Conservation (phyloP, 2,888 invertebrate genomes). For the Abscondita cerata region DNA sequence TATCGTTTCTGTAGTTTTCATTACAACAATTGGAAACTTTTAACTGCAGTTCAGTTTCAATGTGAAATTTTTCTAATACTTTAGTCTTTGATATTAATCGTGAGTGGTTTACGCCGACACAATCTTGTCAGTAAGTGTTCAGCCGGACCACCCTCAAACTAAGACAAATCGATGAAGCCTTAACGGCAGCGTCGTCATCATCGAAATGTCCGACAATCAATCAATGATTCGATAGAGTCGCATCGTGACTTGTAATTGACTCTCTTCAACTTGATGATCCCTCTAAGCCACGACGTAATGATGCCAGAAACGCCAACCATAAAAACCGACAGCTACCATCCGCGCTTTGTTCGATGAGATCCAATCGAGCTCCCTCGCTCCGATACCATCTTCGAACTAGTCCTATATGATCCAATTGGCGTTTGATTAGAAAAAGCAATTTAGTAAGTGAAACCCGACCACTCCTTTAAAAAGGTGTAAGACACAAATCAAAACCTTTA, state of each 20-base stretch:
- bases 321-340: conserved; percentile 26
- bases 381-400: conserved; percentile 23
- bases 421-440: conserved; percentile 8
- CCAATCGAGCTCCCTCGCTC: conserved; percentile 27
- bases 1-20: no score
- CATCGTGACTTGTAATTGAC: conserved; percentile 31
- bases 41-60: no score
- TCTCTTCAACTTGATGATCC: conserved; percentile 25
- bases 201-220: conserved; percentile 38
- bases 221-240: conserved; percentile 39
- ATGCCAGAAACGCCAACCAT: conserved; percentile 17
- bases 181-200: conserved; percentile 15
- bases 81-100: no score
- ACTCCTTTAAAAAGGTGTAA: conserved; percentile 14
- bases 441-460: conserved; percentile 5
- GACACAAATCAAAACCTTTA: conserved; percentile 31
- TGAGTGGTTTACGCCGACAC: no score
- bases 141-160: background rate
- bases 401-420: background rate
- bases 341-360: conserved; percentile 26
- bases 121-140: no score
- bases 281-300: conserved; percentile 25
- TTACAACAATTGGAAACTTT: no score
- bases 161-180: background rate
- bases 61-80: no score